Evolutionary conservation across 2,888 invertebrate species (phyloP).

Genomic region (Drosophila kambysellisi): DNA sequence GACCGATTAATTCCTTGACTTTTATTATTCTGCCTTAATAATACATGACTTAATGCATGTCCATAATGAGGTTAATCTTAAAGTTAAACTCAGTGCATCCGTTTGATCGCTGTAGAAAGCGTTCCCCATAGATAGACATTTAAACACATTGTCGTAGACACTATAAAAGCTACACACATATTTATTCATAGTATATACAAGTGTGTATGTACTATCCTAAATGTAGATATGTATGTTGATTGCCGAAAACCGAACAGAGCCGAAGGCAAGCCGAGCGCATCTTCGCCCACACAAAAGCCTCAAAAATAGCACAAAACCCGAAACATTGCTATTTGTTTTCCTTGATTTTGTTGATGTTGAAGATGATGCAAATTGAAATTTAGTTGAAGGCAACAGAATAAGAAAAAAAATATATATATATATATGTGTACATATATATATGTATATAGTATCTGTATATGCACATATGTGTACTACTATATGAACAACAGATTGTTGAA

Average conservation of each 20-base stretch:
- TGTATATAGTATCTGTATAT: slow-evolving; percentile 34
- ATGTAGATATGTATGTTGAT: slow-evolving; percentile 24
- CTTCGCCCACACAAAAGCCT: slow-evolving; percentile 66
- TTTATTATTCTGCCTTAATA: too few relatives aligned
- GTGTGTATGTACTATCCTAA: slow-evolving; percentile 9
- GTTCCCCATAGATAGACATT: slow-evolving; percentile 47
- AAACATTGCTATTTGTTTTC: slow-evolving; percentile 79
- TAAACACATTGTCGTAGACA: slow-evolving; percentile 32
- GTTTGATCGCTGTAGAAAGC: slow-evolving; percentile 20
- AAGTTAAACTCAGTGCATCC: slow-evolving; percentile 21
- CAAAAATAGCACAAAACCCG: slow-evolving; percentile 69
- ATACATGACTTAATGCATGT: background rate
- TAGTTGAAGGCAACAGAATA: slow-evolving; percentile 59
- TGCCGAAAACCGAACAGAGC: slow-evolving; percentile 35
- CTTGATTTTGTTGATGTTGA: slow-evolving; percentile 67
- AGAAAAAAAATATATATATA: slow-evolving; percentile 10
- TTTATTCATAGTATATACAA: slow-evolving; percentile 11
- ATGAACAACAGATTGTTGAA: slow-evolving; percentile 47
- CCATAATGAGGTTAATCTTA: slow-evolving; percentile 9
- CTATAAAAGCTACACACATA: slow-evolving; percentile 30
- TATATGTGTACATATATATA: slow-evolving; percentile 1
- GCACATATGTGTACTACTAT: slow-evolving; percentile 39
- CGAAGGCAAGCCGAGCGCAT: slow-evolving; percentile 64
- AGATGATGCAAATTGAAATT: slow-evolving; percentile 77
- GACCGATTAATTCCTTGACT: background rate